Evolutionary conservation across 1,140 invertebrate species (phyloP), one percentile per base, ranked within the genome.

Genomic region (Euwallacea fornicatus): DNA sequence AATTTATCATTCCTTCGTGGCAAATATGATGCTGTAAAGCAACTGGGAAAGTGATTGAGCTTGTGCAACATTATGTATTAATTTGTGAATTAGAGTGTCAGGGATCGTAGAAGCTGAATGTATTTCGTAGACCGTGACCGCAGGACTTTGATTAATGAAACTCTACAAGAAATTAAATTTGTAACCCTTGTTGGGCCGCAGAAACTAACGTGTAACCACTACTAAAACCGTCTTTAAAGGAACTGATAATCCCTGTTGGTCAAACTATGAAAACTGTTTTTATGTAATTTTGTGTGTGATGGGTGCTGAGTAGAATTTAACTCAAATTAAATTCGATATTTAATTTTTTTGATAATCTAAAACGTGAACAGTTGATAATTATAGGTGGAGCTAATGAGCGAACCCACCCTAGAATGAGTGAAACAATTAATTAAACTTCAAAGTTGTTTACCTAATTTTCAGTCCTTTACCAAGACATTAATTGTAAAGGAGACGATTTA

Each of bases 1-100:
- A 42, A 66, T 55, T 66, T 66, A 66, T 66, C 65, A 66, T 21
- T 21, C 15, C 21, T 41, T 41, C 6, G 9, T 21, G 55, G 53
- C 53, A 66, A 66, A 66, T 66, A 66, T 66, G 53, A 66, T 58
- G 55, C 13, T 47, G 42, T 66, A 66, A 58, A 66, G 65, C 65
- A 58, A 66, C 53, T 58, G 55, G 54, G 53, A 54, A 66, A 66
- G 7, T 66, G 65, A 66, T 66, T 66, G 65, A 66, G 65, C 65
- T 58, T 16, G 54, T 58, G 54, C 50, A 66, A 46, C 41, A 66
- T 66, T 58, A 66, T 66, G 65, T 66, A 66, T 66, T 66, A 66
- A 66, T 66, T 66, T 66, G 65, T 66, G 65, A 66, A 66, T 66
- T 66, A 66, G 65, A 66, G 65, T 56, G 65, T 58, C 65, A 66